A percentile compares a stretch with the other conserved stretches of the same genome.
Conservation (phyloP, 2,113 vertebrate genomes). For the Dasyprocta punctata region DNA sequence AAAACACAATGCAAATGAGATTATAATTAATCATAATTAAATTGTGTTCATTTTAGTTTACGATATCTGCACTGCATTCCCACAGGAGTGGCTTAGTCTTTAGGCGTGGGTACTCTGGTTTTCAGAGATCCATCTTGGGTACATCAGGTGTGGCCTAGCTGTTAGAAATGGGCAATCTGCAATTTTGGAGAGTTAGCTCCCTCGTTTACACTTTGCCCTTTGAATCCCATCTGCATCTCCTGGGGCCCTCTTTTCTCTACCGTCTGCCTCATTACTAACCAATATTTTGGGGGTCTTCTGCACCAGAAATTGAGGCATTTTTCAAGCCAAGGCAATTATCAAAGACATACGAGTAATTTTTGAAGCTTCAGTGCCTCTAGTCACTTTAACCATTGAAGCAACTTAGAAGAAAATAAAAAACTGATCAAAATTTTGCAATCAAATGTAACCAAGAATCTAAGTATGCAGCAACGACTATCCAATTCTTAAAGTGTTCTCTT, state of each 20-base stretch:
- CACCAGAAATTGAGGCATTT: neutral
- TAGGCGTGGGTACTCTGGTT: too few species aligned
- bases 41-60: too few species aligned
- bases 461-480: neutral
- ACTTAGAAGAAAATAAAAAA: neutral
- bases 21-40: too few species aligned
- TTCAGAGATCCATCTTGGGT: too few species aligned
- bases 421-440: neutral
- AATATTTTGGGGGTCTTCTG: neutral
- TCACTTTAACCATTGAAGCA: neutral
- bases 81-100: too few species aligned
- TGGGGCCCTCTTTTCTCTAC: neutral
- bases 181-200: neutral
- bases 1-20: too few species aligned
- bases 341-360: neutral
- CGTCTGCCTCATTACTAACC: neutral
- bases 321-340: neutral
- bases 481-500: neutral
- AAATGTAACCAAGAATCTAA: neutral
- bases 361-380: neutral
- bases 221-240: neutral
- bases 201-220: neutral
- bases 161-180: neutral
- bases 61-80: too few species aligned
- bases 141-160: neutral